Evolutionary conservation across 1,140 invertebrate genomes (phyloP).

Genomic region (Caenorhabditis briggsae): DNA sequence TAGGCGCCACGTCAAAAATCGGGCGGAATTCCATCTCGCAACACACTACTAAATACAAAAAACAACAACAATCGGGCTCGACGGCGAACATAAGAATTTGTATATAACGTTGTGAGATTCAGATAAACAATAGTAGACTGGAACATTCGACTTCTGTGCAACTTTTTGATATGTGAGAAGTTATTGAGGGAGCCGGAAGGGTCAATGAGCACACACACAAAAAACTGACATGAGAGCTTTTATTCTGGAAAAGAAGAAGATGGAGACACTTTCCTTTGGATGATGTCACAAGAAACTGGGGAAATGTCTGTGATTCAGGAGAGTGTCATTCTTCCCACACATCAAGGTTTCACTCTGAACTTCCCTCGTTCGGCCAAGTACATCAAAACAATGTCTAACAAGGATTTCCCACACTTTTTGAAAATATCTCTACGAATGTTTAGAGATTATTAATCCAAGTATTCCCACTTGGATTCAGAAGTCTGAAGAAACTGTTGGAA

Average conservation of each 20-base stretch:
- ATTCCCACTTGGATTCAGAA: no score
- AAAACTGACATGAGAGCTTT: neutral
- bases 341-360: neutral
- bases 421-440: no score
- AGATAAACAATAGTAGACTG: conserved; percentile 5
- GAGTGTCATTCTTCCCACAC: neutral
- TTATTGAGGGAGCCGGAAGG: neutral
- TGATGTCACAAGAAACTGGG: neutral
- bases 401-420: neutral
- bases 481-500: no score
- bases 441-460: no score
- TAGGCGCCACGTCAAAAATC: conserved; percentile 17
- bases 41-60: conserved; percentile 39
- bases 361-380: neutral
- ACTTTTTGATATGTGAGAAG: neutral
- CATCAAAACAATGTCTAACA: neutral
- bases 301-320: neutral
- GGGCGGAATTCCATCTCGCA: neutral
- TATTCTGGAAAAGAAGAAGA: neutral
- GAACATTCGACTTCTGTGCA: neutral
- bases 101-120: conserved; percentile 8
- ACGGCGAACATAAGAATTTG: conserved; percentile 15
- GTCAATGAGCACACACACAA: neutral
- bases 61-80: conserved; percentile 3
- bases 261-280: conserved; percentile 10